Conservation (phyloP, 2,797 vertebrate genomes). For the Lagodon rhomboides region DNA sequence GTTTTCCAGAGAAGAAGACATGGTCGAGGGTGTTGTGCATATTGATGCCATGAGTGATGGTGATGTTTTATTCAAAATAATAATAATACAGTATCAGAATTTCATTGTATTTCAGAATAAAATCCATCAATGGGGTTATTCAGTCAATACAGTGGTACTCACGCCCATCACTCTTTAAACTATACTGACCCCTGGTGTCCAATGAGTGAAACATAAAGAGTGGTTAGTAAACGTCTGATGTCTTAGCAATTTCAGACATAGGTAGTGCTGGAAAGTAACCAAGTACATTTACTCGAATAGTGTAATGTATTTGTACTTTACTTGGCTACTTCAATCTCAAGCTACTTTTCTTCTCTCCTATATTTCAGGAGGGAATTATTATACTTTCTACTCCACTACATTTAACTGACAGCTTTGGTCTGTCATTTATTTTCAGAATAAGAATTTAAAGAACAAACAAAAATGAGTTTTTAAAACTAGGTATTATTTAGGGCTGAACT, state of each 20-base stretch:
- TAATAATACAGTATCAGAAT: background rate
- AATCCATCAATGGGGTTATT: background rate
- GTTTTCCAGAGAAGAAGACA: background rate
- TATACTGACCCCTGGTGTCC: slow-evolving; percentile 78
- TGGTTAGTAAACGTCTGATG: background rate
- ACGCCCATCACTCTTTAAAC: slow-evolving; percentile 10
- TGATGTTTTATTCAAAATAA: background rate
- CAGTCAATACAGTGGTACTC: background rate
- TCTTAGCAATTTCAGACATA: background rate
- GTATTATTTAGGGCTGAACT: background rate
- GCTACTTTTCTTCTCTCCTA: background rate
- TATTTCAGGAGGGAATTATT: background rate
- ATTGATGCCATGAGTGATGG: background rate
- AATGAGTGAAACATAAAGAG: slow-evolving; percentile 19
- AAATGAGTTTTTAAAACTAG: background rate
- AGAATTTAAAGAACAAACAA: background rate
- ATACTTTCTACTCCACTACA: background rate
- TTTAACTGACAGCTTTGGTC: background rate
- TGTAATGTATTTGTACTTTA: background rate
- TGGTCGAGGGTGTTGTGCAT: background rate
- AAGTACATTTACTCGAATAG: background rate
- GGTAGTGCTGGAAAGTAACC: background rate
- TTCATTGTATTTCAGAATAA: background rate
- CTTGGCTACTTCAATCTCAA: background rate
- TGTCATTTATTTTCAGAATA: background rate